Evolutionary conservation across 2,888 invertebrate genomes (phyloP).

Genomic region (Geotrupes spiniger): DNA sequence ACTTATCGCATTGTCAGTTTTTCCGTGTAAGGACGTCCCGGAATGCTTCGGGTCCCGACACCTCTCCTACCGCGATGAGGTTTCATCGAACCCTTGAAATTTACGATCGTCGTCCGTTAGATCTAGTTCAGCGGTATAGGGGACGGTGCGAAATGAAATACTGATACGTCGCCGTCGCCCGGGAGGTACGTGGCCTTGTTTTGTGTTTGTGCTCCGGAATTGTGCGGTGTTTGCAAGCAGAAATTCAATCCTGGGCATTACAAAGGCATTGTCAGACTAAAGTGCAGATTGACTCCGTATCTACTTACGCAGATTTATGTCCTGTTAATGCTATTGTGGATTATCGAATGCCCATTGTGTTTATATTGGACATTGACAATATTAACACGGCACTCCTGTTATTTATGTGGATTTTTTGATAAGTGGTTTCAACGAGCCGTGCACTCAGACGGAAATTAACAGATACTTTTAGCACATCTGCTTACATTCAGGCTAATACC

Average conservation of each 20-base stretch:
- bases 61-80: constrained; percentile 33
- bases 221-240: constrained; percentile 43
- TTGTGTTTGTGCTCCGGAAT: constrained; percentile 44
- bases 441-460: constrained; percentile 43
- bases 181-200: constrained; percentile 40
- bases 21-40: constrained; percentile 33
- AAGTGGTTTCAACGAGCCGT: constrained; percentile 41
- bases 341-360: constrained; percentile 47
- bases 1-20: constrained; percentile 38
- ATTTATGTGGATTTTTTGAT: constrained; percentile 38
- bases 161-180: constrained; percentile 34
- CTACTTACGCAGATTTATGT: constrained; percentile 49
- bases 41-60: constrained; percentile 27
- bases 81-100: constrained; percentile 30
- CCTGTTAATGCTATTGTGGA: constrained; percentile 47
- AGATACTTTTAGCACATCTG: constrained; percentile 43
- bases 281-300: constrained; percentile 43
- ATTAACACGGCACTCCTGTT: constrained; percentile 41
- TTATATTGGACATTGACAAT: constrained; percentile 48
- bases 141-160: constrained; percentile 37
- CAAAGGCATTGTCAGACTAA: constrained; percentile 33
- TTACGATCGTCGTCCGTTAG: constrained; percentile 34
- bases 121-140: constrained; percentile 45
- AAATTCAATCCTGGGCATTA: constrained; percentile 26
- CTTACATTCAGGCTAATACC: constrained; percentile 30